Conservation (phyloP, 2,888 invertebrate species). For the Operophtera brumata region DNA sequence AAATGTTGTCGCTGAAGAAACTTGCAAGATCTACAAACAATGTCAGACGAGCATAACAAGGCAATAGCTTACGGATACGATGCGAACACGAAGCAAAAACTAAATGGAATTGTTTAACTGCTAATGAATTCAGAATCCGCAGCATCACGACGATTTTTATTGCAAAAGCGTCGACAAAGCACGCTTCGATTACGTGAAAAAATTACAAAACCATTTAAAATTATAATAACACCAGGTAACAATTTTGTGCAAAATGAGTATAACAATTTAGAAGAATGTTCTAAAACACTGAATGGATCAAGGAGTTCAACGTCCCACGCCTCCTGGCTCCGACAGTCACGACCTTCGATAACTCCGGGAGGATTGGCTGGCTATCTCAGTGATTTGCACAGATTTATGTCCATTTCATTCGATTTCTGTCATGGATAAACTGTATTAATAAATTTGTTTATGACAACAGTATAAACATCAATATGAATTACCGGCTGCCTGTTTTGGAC, state of each 20-base stretch:
- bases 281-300: constrained; percentile 14
- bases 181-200: not conserved
- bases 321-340: constrained; percentile 34
- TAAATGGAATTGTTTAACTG: constrained; percentile 2
- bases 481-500: not conserved
- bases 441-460: not conserved
- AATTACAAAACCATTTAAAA: not conserved
- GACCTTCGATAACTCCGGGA: constrained; percentile 55
- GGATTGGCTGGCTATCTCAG: constrained; percentile 37
- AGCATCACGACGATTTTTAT: constrained; percentile 1
- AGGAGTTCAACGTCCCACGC: constrained; percentile 40
- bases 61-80: not conserved
- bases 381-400: constrained; percentile 1
- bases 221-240: not conserved
- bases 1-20: not conserved
- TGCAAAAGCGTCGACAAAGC: not conserved
- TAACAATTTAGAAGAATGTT: not conserved
- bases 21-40: constrained; percentile 1
- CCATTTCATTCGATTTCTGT: constrained; percentile 6
- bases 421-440: too few species aligned
- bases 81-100: not conserved
- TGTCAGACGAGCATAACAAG: constrained; percentile 3
- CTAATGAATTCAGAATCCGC: constrained; percentile 16
- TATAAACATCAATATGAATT: constrained; percentile 1
- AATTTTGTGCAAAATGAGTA: constrained; percentile 4